Percentiles rank a stretch among this genome's conserved stretches.
Evolutionary conservation across 1,140 invertebrate genomes (phyloP).

Genomic region (Diachasmimorpha longicaudata): DNA sequence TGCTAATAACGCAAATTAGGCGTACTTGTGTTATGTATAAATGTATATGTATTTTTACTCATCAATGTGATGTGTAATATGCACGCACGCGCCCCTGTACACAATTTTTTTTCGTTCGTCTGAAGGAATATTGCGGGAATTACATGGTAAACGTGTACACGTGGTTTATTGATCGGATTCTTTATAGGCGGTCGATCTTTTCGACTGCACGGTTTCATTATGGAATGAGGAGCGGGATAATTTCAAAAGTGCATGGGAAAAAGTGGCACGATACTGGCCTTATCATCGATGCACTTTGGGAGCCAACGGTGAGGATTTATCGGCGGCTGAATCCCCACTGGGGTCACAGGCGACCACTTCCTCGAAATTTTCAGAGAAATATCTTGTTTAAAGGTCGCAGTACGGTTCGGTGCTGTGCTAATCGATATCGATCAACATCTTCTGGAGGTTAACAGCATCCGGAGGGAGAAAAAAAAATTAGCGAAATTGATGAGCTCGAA

Average conservation of each 20-base stretch:
- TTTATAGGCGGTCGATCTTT: slow-evolving; percentile 2
- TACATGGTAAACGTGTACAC: neutral
- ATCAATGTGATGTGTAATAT: neutral
- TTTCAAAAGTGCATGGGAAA: neutral
- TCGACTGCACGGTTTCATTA: neutral
- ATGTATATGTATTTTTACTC: neutral
- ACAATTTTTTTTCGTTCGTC: neutral
- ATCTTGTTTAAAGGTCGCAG: too few relatives aligned
- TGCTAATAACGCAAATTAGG: slow-evolving; percentile 19
- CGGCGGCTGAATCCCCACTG: too few relatives aligned
- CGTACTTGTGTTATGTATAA: slow-evolving; percentile 3
- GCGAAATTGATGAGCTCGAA: too few relatives aligned
- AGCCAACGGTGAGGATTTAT: too few relatives aligned
- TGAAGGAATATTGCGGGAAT: neutral
- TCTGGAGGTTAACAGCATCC: too few relatives aligned
- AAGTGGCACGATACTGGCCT: neutral
- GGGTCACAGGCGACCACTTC: too few relatives aligned
- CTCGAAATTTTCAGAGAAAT: too few relatives aligned
- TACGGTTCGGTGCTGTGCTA: too few relatives aligned
- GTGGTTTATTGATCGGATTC: neutral
- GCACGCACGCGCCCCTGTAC: neutral
- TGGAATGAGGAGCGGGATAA: neutral
- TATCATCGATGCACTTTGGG: neutral
- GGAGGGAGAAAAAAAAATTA: too few relatives aligned
- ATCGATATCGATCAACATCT: too few relatives aligned